Percentiles rank a stretch among this genome's conserved stretches.
Evolutionary conservation across 2,888 invertebrate species (phyloP).

Genomic region (Eulithis testata): DNA sequence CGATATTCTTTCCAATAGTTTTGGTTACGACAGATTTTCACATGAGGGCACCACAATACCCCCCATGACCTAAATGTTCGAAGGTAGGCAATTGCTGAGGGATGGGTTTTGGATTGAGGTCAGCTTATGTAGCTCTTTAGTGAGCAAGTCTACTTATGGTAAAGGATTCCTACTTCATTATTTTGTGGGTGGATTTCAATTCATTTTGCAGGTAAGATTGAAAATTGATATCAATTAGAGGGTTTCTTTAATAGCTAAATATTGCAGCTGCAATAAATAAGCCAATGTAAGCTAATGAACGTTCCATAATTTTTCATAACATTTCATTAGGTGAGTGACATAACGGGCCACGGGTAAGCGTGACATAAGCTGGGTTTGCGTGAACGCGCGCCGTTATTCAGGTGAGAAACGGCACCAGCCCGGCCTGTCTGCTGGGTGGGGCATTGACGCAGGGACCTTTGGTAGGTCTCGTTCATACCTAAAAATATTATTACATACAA

Average conservation of each 20-base stretch:
- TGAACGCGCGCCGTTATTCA: slow-evolving; percentile 19
- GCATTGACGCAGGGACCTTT: slow-evolving; percentile 23
- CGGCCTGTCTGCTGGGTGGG: slow-evolving; percentile 19
- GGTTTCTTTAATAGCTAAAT: slow-evolving; percentile 9
- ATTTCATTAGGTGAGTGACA: slow-evolving; percentile 20
- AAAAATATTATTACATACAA: neutral
- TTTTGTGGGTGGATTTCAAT: neutral
- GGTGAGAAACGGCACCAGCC: neutral
- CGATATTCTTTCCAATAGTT: too few species aligned
- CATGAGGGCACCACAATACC: slow-evolving; percentile 11
- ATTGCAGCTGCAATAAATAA: slow-evolving; percentile 21
- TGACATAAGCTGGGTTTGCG: slow-evolving; percentile 19
- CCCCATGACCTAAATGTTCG: slow-evolving; percentile 10
- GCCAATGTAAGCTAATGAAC: slow-evolving; percentile 11
- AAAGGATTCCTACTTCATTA: too few species aligned
- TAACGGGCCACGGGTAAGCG: slow-evolving; percentile 5
- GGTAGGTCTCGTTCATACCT: slow-evolving; percentile 13
- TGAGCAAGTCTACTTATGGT: too few species aligned
- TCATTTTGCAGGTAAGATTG: neutral
- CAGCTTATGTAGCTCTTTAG: too few species aligned
- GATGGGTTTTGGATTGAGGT: neutral
- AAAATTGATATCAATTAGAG: slow-evolving; percentile 12
- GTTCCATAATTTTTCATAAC: slow-evolving; percentile 18
- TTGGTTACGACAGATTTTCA: too few species aligned
- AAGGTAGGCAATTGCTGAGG: slow-evolving; percentile 1